These are phyloP conservation scores for Cepaea nemoralis DNA, from an alignment of 1,140 invertebrate genomes.

Conservation along the genomic window DNA sequence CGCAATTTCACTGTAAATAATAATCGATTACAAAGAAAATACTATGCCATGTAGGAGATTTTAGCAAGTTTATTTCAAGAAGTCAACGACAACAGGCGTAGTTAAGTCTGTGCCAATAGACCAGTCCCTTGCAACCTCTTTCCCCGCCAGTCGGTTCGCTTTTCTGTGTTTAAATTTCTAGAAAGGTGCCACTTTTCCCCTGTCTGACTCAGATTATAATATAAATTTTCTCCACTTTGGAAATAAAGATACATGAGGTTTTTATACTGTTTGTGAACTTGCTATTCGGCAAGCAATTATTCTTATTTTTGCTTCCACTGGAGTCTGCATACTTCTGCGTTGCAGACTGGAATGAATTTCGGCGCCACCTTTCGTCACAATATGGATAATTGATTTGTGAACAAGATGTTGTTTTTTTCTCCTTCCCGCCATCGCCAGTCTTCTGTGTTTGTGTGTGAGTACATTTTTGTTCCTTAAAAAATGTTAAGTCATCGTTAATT, in stretches of 20 bases:
- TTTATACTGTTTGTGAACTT: background rate
- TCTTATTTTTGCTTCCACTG: background rate
- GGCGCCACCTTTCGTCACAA: background rate
- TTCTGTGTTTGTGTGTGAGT: no score
- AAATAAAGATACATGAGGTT: background rate
- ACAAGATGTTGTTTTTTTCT: background rate
- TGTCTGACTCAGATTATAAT: background rate
- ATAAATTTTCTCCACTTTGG: background rate
- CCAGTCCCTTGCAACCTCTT: no score
- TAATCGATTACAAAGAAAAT: constrained; percentile 11
- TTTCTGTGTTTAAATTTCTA: no score
- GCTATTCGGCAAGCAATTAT: background rate
- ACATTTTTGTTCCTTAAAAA: no score
- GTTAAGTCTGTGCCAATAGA: no score
- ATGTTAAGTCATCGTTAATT: no score
- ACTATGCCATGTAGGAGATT: background rate
- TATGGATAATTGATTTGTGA: background rate
- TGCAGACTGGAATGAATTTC: background rate
- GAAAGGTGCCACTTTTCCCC: no score
- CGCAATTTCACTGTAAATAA: background rate
- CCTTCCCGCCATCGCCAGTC: no score
- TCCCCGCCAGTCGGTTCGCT: no score
- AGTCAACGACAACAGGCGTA: background rate
- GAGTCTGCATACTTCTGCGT: background rate
- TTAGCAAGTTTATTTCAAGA: background rate